phyloP scores from a whole-genome alignment of 2,888 invertebrate species.

The Sturmia bella region DNA sequence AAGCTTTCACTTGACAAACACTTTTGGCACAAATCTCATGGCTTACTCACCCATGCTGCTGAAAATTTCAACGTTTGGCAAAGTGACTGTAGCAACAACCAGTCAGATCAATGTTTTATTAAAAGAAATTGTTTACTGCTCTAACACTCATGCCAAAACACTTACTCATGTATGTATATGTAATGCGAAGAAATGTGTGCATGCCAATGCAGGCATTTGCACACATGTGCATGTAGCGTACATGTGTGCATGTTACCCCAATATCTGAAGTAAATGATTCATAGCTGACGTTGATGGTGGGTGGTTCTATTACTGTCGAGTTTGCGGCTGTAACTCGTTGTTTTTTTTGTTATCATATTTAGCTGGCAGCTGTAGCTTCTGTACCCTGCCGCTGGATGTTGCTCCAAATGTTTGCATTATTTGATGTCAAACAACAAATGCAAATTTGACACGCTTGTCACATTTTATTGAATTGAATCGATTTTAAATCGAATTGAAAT shows the following conservation, averaged over 20 bases:
- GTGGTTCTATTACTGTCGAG: conserved; percentile 36
- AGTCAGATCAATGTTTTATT: neutral
- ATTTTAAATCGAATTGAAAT: conserved; percentile 70
- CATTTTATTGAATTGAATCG: conserved; percentile 71
- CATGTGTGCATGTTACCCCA: neutral
- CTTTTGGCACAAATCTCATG: conserved; percentile 46
- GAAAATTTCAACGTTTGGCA: conserved; percentile 37
- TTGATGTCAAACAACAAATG: conserved; percentile 66
- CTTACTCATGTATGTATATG: no score
- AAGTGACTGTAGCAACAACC: neutral
- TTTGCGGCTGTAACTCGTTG: conserved; percentile 9
- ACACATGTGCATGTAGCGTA: neutral
- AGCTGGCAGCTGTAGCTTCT: conserved; percentile 38
- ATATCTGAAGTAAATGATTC: conserved; percentile 37
- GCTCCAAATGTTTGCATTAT: conserved; percentile 47
- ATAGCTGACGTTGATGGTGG: conserved; percentile 6
- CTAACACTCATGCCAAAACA: neutral
- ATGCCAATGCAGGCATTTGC: no score
- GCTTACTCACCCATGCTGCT: conserved; percentile 48
- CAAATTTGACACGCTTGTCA: conserved; percentile 72
- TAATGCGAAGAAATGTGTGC: no score
- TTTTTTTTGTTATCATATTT: neutral
- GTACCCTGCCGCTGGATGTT: conserved; percentile 27
- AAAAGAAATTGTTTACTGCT: conserved; percentile 39
- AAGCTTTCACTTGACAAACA: conserved; percentile 51